phyloP scores from a whole-genome alignment of 2,113 vertebrate species.

The Ctenomys sociabilis region DNA sequence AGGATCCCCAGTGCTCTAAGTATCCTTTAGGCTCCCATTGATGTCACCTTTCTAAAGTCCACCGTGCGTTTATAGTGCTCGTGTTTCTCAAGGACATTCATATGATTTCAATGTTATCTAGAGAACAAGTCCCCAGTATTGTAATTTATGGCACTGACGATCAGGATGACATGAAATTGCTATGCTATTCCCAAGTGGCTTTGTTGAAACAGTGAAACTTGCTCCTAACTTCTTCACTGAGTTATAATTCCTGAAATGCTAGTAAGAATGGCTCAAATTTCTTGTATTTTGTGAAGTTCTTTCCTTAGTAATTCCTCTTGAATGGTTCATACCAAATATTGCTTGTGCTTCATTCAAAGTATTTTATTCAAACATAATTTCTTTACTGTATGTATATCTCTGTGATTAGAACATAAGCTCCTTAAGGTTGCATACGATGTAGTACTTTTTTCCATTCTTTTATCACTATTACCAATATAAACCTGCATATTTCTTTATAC shows the following conservation, averaged over 20 bases:
- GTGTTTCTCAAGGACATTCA: background rate
- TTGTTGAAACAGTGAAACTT: background rate
- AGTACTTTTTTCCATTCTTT: slow-evolving; percentile 36
- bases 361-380: slow-evolving; percentile 37
- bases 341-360: background rate
- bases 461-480: slow-evolving; percentile 1
- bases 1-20: background rate
- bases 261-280: background rate
- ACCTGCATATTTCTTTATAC: background rate
- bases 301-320: background rate
- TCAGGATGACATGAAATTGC: background rate
- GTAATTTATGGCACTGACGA: background rate
- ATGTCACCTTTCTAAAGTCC: background rate
- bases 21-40: background rate
- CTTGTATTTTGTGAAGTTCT: background rate
- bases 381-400: background rate
- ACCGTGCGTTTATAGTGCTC: background rate
- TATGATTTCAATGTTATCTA: background rate
- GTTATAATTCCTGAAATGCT: background rate
- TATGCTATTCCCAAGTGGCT: background rate
- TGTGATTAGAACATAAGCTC: slow-evolving; percentile 6
- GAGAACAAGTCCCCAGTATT: background rate
- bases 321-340: slow-evolving; percentile 1
- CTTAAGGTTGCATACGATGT: background rate
- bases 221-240: background rate